Conservation (phyloP, 2,888 invertebrate species). For the Hydropsyche betteni region DNA sequence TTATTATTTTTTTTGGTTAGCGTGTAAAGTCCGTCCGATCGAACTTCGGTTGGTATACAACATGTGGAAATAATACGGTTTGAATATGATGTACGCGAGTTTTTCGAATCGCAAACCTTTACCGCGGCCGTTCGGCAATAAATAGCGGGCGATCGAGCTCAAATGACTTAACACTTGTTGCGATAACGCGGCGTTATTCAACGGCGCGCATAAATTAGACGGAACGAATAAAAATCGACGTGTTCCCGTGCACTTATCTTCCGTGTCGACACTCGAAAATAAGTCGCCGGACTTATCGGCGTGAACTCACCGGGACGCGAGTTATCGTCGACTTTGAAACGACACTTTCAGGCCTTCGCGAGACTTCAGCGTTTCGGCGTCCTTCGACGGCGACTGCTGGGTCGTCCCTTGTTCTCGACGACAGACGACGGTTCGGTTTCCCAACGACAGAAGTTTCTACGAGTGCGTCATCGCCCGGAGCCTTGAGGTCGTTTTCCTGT, state of each 20-base stretch:
- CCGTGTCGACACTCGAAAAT: background rate
- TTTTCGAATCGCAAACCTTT: no score
- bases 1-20: no score
- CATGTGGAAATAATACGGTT: no score
- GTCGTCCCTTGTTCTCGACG: background rate
- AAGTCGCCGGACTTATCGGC: no score
- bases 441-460: constrained; percentile 24
- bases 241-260: background rate
- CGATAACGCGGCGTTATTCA: no score
- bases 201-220: no score
- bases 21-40: background rate
- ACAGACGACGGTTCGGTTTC: background rate
- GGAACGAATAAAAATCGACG: background rate
- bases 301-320: no score
- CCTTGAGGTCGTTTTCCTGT: constrained; percentile 30
- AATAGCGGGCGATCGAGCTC: no score
- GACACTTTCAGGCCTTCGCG: background rate
- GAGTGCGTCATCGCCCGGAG: constrained; percentile 20
- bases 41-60: background rate
- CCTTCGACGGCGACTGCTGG: background rate
- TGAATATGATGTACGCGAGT: no score
- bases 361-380: background rate
- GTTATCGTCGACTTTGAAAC: background rate
- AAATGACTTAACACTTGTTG: no score
- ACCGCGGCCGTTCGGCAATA: no score